A percentile compares a stretch with the other conserved stretches of the same genome.
These are phyloP conservation scores for Rhabdophis nuchalis DNA, from an alignment of 2,797 vertebrate species.

Conservation along the genomic window DNA sequence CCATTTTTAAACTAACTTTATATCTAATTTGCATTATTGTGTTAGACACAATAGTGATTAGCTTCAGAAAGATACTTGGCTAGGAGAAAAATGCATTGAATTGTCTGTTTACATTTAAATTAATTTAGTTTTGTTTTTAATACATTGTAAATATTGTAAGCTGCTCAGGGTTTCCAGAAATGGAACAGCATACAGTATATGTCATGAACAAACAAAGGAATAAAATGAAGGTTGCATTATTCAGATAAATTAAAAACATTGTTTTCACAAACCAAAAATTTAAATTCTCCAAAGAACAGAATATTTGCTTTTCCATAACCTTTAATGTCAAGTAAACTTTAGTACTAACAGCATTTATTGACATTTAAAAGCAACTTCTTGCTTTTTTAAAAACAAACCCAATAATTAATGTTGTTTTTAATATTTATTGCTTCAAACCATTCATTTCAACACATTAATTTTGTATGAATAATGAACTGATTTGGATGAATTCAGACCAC, in stretches of 20 bases:
- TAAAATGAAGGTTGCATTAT: not conserved
- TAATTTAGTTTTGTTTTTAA: not conserved
- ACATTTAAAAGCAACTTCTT: too few relatives aligned
- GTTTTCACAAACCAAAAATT: not conserved
- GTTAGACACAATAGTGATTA: not conserved
- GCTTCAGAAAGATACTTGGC: not conserved
- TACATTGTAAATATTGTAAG: not conserved
- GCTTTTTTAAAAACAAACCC: not conserved
- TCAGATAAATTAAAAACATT: not conserved
- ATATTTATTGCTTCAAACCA: not conserved
- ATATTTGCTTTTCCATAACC: not conserved
- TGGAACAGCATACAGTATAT: not conserved
- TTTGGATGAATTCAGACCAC: not conserved
- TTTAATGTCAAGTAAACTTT: not conserved
- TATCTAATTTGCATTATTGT: not conserved
- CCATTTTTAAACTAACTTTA: not conserved
- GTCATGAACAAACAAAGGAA: not conserved
- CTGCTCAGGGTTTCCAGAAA: not conserved
- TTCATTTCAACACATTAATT: not conserved
- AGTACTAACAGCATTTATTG: not conserved
- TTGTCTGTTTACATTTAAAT: not conserved
- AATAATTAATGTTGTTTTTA: not conserved
- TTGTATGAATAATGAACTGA: not conserved
- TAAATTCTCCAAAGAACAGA: not conserved
- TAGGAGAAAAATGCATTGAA: not conserved